Percentiles rank a stretch among this genome's conserved stretches.
Conservation (phyloP, 2,797 vertebrate species). For the Meriones psammophilus region DNA sequence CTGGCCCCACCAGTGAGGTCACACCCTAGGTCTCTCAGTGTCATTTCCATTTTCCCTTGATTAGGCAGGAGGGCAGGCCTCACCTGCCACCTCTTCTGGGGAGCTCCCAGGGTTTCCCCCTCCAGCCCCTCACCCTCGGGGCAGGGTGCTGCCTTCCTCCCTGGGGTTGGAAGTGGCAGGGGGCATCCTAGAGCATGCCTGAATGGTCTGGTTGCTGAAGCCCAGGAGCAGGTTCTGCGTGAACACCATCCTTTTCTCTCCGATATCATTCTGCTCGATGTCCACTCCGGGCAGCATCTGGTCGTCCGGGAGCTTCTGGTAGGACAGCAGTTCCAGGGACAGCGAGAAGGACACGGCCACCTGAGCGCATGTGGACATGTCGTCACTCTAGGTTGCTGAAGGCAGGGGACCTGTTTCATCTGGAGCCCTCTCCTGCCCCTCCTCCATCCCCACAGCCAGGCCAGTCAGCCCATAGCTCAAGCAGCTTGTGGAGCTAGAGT, state of each 20-base stretch:
- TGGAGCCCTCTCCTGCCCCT: not conserved
- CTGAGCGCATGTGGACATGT: constrained; percentile 84
- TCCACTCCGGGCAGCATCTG: constrained; percentile 87
- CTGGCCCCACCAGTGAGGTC: not conserved
- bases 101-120: not conserved
- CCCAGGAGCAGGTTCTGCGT: constrained; percentile 91
- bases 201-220: constrained; percentile 90
- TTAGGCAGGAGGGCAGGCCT: not conserved
- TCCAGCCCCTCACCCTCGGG: not conserved
- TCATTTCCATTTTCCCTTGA: not conserved
- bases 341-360: constrained; percentile 94
- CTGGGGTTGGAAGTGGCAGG: not conserved
- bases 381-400: not conserved
- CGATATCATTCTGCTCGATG: constrained; percentile 84
- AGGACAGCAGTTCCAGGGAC: constrained; percentile 91
- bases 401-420: not conserved
- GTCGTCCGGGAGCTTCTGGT: constrained; percentile 86
- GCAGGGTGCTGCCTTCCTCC: not conserved
- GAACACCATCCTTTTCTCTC: constrained; percentile 91
- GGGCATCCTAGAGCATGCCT: constrained; percentile 87
- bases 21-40: not conserved
- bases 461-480: not conserved
- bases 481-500: not conserved
- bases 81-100: not conserved
- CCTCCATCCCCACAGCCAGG: not conserved